Conservation (phyloP, 2,797 vertebrate genomes). For the Sternarchorhynchus goeldii region DNA sequence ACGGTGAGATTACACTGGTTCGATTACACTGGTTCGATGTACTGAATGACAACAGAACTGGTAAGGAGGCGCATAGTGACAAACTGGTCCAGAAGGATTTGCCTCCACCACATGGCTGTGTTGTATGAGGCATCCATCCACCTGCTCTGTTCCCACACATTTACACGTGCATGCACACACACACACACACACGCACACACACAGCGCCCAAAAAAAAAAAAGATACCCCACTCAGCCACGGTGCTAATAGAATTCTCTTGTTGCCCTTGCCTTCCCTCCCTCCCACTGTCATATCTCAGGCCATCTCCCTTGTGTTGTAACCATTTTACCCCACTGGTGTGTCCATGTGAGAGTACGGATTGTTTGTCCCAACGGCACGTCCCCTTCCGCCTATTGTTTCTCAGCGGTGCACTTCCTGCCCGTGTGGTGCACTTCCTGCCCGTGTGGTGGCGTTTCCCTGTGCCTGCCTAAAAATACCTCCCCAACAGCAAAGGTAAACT, state of each 20-base stretch:
- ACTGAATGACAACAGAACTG: not conserved
- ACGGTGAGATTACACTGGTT: not conserved
- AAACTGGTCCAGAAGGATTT: not conserved
- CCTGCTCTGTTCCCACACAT: constrained; percentile 14
- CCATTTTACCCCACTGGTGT: constrained; percentile 1
- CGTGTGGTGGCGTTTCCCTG: constrained; percentile 81
- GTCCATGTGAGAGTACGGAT: constrained; percentile 63
- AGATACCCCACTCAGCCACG: not conserved
- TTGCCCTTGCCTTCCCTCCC: constrained; percentile 20
- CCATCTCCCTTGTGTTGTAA: constrained; percentile 6
- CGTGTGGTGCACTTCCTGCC: constrained; percentile 92
- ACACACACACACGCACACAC: constrained; percentile 9
- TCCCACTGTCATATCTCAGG: not conserved
- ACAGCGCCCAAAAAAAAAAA: not conserved
- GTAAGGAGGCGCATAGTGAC: not conserved
- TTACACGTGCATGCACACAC: constrained; percentile 1
- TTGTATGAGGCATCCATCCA: not conserved
- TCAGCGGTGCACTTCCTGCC: constrained; percentile 93
- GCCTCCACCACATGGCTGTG: constrained; percentile 10
- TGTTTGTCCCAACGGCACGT: constrained; percentile 87
- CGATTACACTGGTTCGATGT: not conserved
- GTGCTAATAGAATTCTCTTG: not conserved
- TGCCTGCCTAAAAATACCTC: constrained; percentile 87
- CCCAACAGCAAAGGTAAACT: constrained; percentile 72
- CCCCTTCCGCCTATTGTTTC: constrained; percentile 98